Percentiles rank a stretch among this genome's conserved stretches.
Conservation (phyloP, 2,797 vertebrate species). For the Sphaeramia orbicularis region DNA sequence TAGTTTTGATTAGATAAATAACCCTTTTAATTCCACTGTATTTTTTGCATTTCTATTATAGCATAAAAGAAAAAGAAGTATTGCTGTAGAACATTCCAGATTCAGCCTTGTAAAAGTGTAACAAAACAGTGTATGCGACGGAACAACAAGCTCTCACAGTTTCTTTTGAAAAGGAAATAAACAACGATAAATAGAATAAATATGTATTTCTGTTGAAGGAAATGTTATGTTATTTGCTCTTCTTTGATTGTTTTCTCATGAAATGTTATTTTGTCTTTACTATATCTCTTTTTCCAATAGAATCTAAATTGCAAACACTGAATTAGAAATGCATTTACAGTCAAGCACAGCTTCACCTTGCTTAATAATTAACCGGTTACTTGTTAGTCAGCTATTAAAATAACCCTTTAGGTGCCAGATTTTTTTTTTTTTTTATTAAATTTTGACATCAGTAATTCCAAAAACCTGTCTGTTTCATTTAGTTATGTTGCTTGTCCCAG, state of each 20-base stretch:
- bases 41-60: background rate
- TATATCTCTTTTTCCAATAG: conserved; percentile 84
- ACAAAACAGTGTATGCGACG: conserved; percentile 18
- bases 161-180: too few species aligned
- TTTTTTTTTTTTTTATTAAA: too few species aligned
- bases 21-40: background rate
- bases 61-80: background rate
- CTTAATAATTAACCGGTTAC: too few species aligned
- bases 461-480: too few species aligned
- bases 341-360: conserved; percentile 88
- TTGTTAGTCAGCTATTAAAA: too few species aligned
- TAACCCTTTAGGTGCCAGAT: too few species aligned
- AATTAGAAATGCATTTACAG: conserved; percentile 87
- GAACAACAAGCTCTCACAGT: background rate
- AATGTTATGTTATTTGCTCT: conserved; percentile 79
- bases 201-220: conserved; percentile 87
- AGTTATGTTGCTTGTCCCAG: too few species aligned
- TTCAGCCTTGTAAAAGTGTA: too few species aligned
- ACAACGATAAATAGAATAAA: conserved; percentile 11
- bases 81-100: too few species aligned
- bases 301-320: too few species aligned
- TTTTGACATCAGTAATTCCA: too few species aligned
- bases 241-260: conserved; percentile 80
- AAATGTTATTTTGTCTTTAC: conserved; percentile 81
- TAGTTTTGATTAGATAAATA: background rate